Conservation (phyloP, 2,797 vertebrate genomes). For the Pantherophis alleghaniensis region DNA sequence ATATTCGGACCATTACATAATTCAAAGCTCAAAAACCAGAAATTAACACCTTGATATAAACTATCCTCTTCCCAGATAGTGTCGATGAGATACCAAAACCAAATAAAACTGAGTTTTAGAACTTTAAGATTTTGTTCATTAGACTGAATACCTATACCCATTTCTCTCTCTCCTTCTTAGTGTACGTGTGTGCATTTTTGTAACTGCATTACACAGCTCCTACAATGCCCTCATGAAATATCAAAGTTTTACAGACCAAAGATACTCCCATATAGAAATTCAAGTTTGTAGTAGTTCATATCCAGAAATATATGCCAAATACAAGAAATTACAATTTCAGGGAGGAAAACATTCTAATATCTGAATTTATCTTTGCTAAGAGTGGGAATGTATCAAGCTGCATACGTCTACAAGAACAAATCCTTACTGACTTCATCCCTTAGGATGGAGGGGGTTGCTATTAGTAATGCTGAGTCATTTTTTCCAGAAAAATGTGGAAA, state of each 20-base stretch:
- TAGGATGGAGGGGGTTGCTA: background rate
- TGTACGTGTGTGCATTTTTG: background rate
- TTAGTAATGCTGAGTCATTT: background rate
- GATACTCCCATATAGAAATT: background rate
- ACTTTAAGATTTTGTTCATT: background rate
- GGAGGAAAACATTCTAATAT: background rate
- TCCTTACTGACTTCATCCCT: background rate
- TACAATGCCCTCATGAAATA: background rate
- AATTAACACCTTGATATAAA: background rate
- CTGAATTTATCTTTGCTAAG: background rate
- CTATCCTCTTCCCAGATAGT: background rate
- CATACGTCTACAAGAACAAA: background rate
- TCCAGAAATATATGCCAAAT: background rate
- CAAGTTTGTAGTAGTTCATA: background rate
- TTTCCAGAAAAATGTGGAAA: background rate
- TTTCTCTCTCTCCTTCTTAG: background rate
- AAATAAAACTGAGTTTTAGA: background rate
- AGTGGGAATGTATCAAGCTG: background rate
- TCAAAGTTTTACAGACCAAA: background rate
- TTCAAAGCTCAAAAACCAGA: background rate
- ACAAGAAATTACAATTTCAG: background rate
- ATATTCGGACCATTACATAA: background rate
- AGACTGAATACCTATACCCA: background rate
- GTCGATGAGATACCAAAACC: background rate
- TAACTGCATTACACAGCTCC: background rate